Base-by-base conservation (phyloP, 2,797 vertebrate species). In the Bradypus variegatus region DNA sequence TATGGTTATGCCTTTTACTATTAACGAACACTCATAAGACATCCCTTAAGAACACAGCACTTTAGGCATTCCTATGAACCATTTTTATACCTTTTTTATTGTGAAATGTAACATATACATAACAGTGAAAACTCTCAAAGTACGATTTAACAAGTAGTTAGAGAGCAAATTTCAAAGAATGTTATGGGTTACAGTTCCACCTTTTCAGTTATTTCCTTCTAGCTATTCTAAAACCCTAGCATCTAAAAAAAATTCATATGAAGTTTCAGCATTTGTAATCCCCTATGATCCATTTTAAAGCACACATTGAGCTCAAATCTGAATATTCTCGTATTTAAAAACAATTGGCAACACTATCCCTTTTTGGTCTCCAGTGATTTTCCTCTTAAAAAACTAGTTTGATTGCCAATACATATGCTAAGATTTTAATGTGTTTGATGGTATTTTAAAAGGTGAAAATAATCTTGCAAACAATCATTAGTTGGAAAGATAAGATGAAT, bases 391-490 rank as follows among this genome's bases (percentile, higher is more conserved):
- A 50, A 83, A 53, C 9, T 45, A 86, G n/a, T 75, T 88, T 91
- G 72, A 58, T 33, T 36, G 11, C 18, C 14, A 69, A 62, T 70
- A 60, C 5, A 50, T 25, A 53, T 18, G 18, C 16, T 64, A 18
- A 8, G 82, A 27, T 84, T 89, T 90, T 75, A 33, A 69, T 31
- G 5, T 73, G 33, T 64, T 31, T 27, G 41, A 86, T 41, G 41
- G 14, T 36, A 72, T 84, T 89, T 92, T 79, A 90, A 76, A 48
- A 70, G 11, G 15, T n/a, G 7, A 14, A 92, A 82, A 62, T 75
- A 53, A 69, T 84, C 50, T 36, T 72, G 73, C 27, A 89, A 93
- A 91, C 15, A 88, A 53, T 70, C 14, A 88, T 91, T 88, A 50
- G 31, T 48, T 89, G 81, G 33, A 73, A 87, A 60, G 23, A 72